Evolutionary conservation across 2,797 vertebrate genomes (phyloP).

Genomic region (Vespertilio murinus): DNA sequence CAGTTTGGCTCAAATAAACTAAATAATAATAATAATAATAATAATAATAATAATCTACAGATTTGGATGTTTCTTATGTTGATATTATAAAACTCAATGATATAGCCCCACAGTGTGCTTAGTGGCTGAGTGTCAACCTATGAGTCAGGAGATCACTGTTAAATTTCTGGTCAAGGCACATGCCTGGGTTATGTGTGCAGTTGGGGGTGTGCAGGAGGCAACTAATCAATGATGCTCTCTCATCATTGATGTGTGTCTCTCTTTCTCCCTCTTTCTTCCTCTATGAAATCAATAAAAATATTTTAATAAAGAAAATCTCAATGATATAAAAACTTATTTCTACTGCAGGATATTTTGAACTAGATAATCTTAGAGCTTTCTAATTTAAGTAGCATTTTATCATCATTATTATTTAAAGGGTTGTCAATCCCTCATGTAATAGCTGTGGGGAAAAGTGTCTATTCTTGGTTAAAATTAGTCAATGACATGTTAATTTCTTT

Average conservation of each 20-base stretch:
- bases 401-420: background rate
- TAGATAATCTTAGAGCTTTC: background rate
- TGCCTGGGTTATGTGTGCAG: too few species aligned
- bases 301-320: background rate
- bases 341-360: background rate
- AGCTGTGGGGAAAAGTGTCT: background rate
- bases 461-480: background rate
- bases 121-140: too few species aligned
- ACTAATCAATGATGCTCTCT: too few species aligned
- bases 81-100: background rate
- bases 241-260: too few species aligned
- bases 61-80: background rate
- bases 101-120: background rate
- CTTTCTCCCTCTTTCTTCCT: too few species aligned
- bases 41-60: background rate
- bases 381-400: background rate
- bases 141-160: too few species aligned
- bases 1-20: background rate
- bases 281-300: too few species aligned
- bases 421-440: background rate
- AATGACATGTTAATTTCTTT: conserved; percentile 7
- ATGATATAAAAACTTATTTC: background rate
- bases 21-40: too few species aligned
- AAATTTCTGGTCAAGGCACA: too few species aligned
- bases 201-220: too few species aligned